Evolutionary conservation across 2,888 invertebrate species (phyloP).

Genomic region (Eilema sororculum): DNA sequence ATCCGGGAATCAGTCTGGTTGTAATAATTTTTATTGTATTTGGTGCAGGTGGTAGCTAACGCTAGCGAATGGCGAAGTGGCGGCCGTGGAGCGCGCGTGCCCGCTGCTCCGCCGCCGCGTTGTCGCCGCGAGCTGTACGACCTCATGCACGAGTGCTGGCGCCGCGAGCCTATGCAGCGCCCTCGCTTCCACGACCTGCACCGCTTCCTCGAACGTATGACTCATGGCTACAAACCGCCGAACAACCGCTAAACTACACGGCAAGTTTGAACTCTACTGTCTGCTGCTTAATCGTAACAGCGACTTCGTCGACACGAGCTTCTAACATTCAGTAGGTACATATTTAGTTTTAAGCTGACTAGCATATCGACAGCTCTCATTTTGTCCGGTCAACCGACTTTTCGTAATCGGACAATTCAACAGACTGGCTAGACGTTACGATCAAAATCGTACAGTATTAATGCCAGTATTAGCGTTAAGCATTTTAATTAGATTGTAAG

Average conservation of each 20-base stretch:
- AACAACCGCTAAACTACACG: slow-evolving; percentile 56
- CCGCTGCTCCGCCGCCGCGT: slow-evolving; percentile 89
- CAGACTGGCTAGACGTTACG: slow-evolving; percentile 56
- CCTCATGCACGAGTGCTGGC: slow-evolving; percentile 97
- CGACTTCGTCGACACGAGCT: slow-evolving; percentile 48
- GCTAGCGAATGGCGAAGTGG: slow-evolving; percentile 89
- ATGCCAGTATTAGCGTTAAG: slow-evolving; percentile 45
- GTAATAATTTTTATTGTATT: neutral
- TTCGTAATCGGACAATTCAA: slow-evolving; percentile 39
- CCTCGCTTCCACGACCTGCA: slow-evolving; percentile 96
- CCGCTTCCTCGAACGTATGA: slow-evolving; percentile 93
- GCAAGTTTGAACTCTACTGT: slow-evolving; percentile 29
- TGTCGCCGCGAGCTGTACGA: slow-evolving; percentile 96
- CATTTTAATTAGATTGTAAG: slow-evolving; percentile 57
- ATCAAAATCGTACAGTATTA: slow-evolving; percentile 70
- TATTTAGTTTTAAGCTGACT: slow-evolving; percentile 40
- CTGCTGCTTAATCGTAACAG: slow-evolving; percentile 42
- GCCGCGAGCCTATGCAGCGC: slow-evolving; percentile 92
- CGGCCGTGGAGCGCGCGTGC: slow-evolving; percentile 76
- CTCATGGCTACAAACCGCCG: slow-evolving; percentile 88
- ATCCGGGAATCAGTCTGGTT: neutral
- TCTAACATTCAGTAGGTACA: slow-evolving; percentile 43
- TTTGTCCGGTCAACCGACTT: slow-evolving; percentile 29
- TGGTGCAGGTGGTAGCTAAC: slow-evolving; percentile 87
- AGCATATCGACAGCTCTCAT: slow-evolving; percentile 43